Evolutionary conservation across 1,140 invertebrate genomes (phyloP), one percentile per base, ranked within the genome.

Genomic region (Lanistes nyassanus): DNA sequence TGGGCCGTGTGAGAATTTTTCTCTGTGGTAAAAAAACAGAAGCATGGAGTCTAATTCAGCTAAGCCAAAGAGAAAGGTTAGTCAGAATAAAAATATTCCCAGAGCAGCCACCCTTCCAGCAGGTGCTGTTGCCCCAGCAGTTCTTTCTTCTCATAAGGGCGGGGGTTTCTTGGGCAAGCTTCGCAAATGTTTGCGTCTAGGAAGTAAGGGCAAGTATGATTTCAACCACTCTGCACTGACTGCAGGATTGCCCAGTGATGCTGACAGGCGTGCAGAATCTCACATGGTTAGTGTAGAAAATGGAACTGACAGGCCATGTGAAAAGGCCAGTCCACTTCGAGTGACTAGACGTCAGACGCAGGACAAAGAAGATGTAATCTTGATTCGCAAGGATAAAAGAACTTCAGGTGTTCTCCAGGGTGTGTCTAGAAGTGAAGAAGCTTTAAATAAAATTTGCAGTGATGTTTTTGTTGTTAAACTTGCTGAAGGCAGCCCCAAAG

Each of bases 331-430:
- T 34, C 65, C 76, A 5, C 34, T 73, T 31, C 62, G 71, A 69
- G 47, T 26, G 13, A n/a, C 62, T 9, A 47, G 71, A 13, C 64
- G 71, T 21, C 51, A 26, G 37, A 74, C 55, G 39, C 36, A 39
- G 2, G 76, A 77, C 56, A 77, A 77, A 62, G 76, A 77, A 55
- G 76, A 77, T 21, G 76, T 77, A n/a, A 39, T 77, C 13, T 56
- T 77, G 42, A 39, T 74, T n/a, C 75, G 68, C 68, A 76, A 71
- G 29, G 60, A 62, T 58, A 58, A 31, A 23, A 71, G 42, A 53
- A 70, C 58, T 26, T 37, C 56, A 34, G 62, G 65, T 23, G 5
- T 37, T 29, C 65, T 36, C 6, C 65, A 7, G 11, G 13, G 26
- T 21, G 21, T 39, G 19, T 23, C 34, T 67, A 0, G 65, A 37